Conservation (phyloP, 2,113 vertebrate genomes). For the Pitta sordida region DNA sequence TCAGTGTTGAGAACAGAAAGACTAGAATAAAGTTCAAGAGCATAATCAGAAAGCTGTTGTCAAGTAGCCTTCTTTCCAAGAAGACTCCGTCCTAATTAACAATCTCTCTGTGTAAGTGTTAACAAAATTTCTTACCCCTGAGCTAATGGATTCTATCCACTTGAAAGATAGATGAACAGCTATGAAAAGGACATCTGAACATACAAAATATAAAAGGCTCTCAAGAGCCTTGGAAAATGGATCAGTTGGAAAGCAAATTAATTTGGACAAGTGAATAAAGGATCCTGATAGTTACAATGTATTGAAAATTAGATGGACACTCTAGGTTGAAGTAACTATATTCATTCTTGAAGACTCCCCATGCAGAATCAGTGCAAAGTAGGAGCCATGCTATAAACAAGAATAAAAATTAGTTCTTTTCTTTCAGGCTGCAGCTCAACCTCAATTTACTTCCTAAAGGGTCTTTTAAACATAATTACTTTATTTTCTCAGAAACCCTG, state of each 20-base stretch:
- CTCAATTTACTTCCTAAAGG: not conserved
- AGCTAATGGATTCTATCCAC: not conserved
- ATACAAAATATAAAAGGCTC: not conserved
- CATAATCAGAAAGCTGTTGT: not conserved
- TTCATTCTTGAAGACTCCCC: not conserved
- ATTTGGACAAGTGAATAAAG: not conserved
- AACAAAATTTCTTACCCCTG: not conserved
- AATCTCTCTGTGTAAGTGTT: not conserved
- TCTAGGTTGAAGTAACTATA: not conserved
- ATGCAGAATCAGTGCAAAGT: not conserved
- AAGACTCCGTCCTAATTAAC: not conserved
- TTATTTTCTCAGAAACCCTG: not conserved
- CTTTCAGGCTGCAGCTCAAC: not conserved
- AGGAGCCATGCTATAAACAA: not conserved
- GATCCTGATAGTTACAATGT: not conserved
- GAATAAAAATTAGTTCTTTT: not conserved
- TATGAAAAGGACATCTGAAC: not conserved
- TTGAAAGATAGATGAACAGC: not conserved
- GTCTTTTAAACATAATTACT: not conserved
- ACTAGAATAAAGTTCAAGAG: not conserved
- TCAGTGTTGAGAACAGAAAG: not conserved
- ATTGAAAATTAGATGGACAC: not conserved
- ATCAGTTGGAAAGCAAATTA: not conserved
- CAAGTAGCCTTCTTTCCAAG: not conserved
- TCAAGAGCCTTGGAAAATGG: not conserved